Percentiles rank a stretch among this genome's conserved stretches.
Evolutionary conservation across 2,888 invertebrate genomes (phyloP).

Genomic region (Mythimna lalbum): DNA sequence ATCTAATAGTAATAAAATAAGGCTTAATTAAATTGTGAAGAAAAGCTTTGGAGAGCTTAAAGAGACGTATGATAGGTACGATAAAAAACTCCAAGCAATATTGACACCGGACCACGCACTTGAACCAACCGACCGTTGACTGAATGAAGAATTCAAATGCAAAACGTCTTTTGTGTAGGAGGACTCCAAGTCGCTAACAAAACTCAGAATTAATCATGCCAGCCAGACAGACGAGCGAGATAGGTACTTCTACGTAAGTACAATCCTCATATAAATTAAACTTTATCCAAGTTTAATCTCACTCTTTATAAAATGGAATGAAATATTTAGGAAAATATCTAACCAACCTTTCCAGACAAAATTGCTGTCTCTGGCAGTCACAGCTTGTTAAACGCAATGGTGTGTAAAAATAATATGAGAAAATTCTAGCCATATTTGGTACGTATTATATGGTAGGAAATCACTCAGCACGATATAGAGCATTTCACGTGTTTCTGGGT

Average conservation of each 20-base stretch:
- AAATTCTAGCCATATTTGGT: background rate
- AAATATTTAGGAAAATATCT: background rate
- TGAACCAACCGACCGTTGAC: background rate
- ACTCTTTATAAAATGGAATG: background rate
- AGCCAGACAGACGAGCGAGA: constrained; percentile 28
- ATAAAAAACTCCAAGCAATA: constrained; percentile 8
- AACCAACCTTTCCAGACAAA: background rate
- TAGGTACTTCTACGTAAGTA: constrained; percentile 7
- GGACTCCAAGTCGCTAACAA: constrained; percentile 26
- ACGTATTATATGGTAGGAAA: constrained; percentile 12
- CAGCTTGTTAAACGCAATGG: background rate
- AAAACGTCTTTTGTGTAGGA: constrained; percentile 34
- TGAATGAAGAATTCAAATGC: constrained; percentile 32
- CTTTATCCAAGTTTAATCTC: background rate
- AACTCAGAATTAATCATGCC: constrained; percentile 47
- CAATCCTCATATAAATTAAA: constrained; percentile 5
- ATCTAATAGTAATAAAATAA: constrained; percentile 17
- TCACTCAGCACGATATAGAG: constrained; percentile 46
- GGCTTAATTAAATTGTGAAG: constrained; percentile 12
- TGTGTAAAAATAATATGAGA: constrained; percentile 8
- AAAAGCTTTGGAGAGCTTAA: background rate
- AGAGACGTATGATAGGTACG: background rate
- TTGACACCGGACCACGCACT: constrained; percentile 12
- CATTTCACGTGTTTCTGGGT: constrained; percentile 73
- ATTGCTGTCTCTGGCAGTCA: background rate